Evolutionary conservation across 1,140 invertebrate genomes (phyloP).

Genomic region (Brachystomella parvula): DNA sequence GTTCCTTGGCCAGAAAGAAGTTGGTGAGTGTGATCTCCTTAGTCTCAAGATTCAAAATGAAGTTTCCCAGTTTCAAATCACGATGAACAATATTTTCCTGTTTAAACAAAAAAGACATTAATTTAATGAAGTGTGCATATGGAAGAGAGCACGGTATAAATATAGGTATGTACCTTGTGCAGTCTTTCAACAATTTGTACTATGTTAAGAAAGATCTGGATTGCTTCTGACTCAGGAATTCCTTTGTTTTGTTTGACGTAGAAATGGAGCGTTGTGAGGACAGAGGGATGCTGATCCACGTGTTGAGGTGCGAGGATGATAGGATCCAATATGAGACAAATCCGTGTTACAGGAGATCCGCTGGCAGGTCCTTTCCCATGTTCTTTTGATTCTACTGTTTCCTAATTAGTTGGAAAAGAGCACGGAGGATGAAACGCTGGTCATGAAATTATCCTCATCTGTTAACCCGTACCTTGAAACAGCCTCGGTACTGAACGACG

Average conservation of each 20-base stretch:
- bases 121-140: neutral
- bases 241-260: conserved; percentile 73
- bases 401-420: conserved; percentile 45
- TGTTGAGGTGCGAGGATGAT: conserved; percentile 61
- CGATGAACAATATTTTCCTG: conserved; percentile 73
- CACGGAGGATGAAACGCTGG: neutral
- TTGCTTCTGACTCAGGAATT: conserved; percentile 65
- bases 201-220: conserved; percentile 68
- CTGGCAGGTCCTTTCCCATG: no score
- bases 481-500: conserved; percentile 68
- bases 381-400: no score
- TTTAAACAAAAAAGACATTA: conserved; percentile 39
- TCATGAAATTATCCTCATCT: neutral
- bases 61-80: conserved; percentile 72
- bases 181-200: conserved; percentile 65
- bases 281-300: no score
- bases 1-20: conserved; percentile 72
- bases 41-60: conserved; percentile 64
- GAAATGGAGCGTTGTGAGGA: conserved; percentile 68
- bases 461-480: conserved; percentile 59
- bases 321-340: conserved; percentile 71
- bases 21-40: conserved; percentile 66
- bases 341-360: conserved; percentile 54
- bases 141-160: neutral
- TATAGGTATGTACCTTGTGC: conserved; percentile 53